Base-by-base conservation (phyloP, 2,888 invertebrate species). In the Erynnis tages region DNA sequence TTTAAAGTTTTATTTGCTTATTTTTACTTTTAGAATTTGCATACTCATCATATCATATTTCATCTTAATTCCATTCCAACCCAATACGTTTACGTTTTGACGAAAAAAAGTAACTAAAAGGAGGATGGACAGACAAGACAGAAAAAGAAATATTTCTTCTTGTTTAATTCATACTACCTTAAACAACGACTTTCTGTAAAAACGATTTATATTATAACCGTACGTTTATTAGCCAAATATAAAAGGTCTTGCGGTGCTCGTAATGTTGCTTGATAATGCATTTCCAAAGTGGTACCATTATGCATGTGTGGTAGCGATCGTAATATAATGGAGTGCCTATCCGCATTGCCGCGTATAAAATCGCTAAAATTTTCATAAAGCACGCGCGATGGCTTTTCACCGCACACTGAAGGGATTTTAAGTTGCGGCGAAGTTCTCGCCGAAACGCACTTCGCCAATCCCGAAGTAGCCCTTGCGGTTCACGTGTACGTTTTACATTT, bases 261-360 rank as follows among this genome's bases (percentile, higher is more conserved):
- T 29, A 37, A 45, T 16, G 37, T 17, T 37, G 13, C 14, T 47
- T 19, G 38, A 48, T 38, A 48, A 48, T 30, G 47, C 47, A 48
- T 38, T 29, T 30, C 10, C 17, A 21, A 19, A 30, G 13, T 17
- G 35, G 14, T 4, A 4, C 8, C 14, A 34, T 10, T 16, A 27
- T 35, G 16, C 17, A 27, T 27, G 14, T n/a, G 8, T 27, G 16
- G 27, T 27, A 17, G 10, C 2, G 25, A 13, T 34, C 34, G 34
- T 34, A 4, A 16, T 16, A 16, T 16, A 41, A 17, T 23, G 16
- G 43, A 30, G 16, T 11, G 34, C 25, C 25, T 11, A 47, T 19
- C 47, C 30, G 30, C 30, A 48, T 21, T 38, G 30, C 38, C 30
- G 30, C 13, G 29, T 32, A 38, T 38, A 29, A 29, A 37, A 25